Conservation (phyloP, 1,140 invertebrate species). For the Hormaphis cornu region DNA sequence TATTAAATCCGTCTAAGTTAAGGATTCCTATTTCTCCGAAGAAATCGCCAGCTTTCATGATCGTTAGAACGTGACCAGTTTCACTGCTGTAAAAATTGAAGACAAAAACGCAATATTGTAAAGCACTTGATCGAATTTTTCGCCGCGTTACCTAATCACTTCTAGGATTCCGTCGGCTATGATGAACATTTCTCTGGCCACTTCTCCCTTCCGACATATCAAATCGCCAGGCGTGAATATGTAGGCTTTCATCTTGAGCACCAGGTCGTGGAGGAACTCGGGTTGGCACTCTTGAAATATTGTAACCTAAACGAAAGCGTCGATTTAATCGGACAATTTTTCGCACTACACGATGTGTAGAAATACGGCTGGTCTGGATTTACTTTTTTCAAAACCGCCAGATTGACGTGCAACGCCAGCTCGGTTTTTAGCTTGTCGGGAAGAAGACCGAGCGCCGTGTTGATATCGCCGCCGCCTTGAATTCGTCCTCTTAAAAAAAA, state of each 20-base stretch:
- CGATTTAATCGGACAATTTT: not conserved
- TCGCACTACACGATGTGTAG: not conserved
- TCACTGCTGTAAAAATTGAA: slow-evolving; percentile 53
- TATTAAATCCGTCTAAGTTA: slow-evolving; percentile 89
- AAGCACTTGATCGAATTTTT: not conserved
- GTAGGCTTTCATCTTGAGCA: slow-evolving; percentile 95
- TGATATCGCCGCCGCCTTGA: slow-evolving; percentile 90
- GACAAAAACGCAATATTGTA: not conserved
- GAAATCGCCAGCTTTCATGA: slow-evolving; percentile 95
- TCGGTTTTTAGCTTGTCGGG: slow-evolving; percentile 96
- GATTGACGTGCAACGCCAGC: slow-evolving; percentile 87
- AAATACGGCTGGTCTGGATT: not conserved
- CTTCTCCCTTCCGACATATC: slow-evolving; percentile 88
- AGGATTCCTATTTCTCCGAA: slow-evolving; percentile 96
- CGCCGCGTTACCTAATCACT: slow-evolving; percentile 73
- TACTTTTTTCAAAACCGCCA: slow-evolving; percentile 91
- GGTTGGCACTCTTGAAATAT: slow-evolving; percentile 93
- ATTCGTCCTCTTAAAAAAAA: slow-evolving; percentile 66
- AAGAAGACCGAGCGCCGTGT: slow-evolving; percentile 80
- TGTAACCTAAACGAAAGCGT: slow-evolving; percentile 36
- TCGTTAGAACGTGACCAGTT: slow-evolving; percentile 81
- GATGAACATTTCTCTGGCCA: slow-evolving; percentile 95
- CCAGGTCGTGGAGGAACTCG: slow-evolving; percentile 90
- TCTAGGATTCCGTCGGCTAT: slow-evolving; percentile 94
- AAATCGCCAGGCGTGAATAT: slow-evolving; percentile 95